phyloP scores from a whole-genome alignment of 2,888 invertebrate genomes.

The Cephus nigrinus region DNA sequence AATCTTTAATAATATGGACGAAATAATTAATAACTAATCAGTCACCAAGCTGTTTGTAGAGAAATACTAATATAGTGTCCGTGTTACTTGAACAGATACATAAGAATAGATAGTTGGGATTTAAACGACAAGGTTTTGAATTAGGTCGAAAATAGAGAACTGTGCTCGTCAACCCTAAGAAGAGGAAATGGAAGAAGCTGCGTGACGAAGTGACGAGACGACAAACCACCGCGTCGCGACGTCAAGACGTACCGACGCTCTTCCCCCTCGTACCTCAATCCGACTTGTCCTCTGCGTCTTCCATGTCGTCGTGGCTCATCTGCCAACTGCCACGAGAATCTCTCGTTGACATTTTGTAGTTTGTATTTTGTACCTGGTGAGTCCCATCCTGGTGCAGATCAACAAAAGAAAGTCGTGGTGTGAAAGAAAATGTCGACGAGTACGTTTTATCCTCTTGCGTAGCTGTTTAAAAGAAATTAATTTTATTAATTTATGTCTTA shows the following conservation, averaged over 20 bases:
- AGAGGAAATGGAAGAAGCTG: conserved; percentile 38
- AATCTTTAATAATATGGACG: neutral
- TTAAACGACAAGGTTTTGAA: neutral
- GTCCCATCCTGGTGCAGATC: neutral
- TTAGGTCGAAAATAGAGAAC: conserved; percentile 15
- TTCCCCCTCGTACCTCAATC: conserved; percentile 10
- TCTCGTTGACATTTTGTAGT: conserved; percentile 22
- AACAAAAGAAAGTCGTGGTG: neutral
- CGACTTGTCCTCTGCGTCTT: conserved; percentile 3
- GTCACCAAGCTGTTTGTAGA: neutral
- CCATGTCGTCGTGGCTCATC: conserved; percentile 26
- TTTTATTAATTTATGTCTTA: neutral
- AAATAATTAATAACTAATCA: neutral
- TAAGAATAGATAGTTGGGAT: neutral
- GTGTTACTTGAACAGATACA: neutral
- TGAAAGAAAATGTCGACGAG: neutral
- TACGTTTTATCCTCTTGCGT: neutral
- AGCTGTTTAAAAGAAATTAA: neutral
- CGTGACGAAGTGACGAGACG: conserved; percentile 46
- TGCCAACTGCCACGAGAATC: conserved; percentile 28
- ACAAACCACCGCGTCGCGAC: conserved; percentile 35
- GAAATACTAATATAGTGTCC: neutral
- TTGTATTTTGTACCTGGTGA: neutral
- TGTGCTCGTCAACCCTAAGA: conserved; percentile 17
- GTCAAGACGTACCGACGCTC: conserved; percentile 21